Conservation (phyloP, 2,797 vertebrate genomes). For the Spinibarbus caldwelli region DNA sequence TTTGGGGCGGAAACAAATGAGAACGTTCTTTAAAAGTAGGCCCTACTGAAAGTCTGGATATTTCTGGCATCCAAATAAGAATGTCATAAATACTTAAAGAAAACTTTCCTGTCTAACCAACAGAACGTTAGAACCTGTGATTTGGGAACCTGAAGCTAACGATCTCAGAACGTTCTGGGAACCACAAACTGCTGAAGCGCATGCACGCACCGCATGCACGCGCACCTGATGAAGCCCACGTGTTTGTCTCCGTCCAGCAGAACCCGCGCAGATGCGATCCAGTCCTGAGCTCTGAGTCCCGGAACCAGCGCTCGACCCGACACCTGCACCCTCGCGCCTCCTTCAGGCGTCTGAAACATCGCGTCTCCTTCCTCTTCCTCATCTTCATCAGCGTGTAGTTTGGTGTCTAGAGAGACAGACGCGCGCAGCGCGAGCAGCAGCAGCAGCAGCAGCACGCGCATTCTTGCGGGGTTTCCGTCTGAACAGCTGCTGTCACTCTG, state of each 20-base stretch:
- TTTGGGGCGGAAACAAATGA: no score
- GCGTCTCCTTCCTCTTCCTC: not conserved
- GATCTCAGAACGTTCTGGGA: no score
- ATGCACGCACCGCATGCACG: slow-evolving; percentile 19
- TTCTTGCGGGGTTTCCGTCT: no score
- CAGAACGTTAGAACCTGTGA: no score
- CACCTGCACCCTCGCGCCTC: not conserved
- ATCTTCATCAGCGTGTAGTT: not conserved
- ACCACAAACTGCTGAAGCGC: no score
- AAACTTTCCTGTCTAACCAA: no score
- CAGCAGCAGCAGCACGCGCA: not conserved
- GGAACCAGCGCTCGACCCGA: slow-evolving; percentile 89
- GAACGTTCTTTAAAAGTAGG: no score
- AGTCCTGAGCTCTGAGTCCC: slow-evolving; percentile 89
- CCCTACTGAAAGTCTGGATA: no score
- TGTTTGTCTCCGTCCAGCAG: slow-evolving; percentile 92
- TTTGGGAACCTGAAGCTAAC: no score
- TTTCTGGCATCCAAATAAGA: no score
- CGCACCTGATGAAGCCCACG: slow-evolving; percentile 91
- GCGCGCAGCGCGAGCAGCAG: not conserved
- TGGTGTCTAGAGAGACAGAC: not conserved
- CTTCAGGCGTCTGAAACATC: not conserved
- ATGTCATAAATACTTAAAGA: no score
- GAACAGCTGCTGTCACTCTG: not conserved
- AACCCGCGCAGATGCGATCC: slow-evolving; percentile 88